A percentile compares a stretch with the other conserved stretches of the same genome.
phyloP scores from a whole-genome alignment of 1,140 invertebrate species.

The Tetraneura akinire region DNA sequence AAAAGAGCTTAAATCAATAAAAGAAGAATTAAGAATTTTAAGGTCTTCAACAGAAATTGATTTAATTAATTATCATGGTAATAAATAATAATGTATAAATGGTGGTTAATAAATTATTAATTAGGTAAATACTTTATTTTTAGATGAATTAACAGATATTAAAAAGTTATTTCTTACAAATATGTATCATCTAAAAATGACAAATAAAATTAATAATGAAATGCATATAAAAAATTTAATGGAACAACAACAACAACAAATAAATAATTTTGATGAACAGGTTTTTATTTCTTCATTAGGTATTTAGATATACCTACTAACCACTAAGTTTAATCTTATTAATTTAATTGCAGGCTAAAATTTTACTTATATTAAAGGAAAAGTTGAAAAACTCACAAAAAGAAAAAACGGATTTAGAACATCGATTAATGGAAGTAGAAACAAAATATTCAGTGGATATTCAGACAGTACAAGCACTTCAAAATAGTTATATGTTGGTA shows the following conservation, averaged over 20 bases:
- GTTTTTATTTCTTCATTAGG: neutral
- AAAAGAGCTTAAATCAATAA: slow-evolving; percentile 9
- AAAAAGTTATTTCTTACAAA: neutral
- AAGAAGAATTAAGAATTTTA: neutral
- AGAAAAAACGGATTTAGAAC: slow-evolving; percentile 30
- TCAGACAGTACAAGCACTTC: neutral
- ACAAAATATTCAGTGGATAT: neutral
- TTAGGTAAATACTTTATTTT: neutral
- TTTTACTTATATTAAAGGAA: neutral
- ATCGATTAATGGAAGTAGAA: neutral
- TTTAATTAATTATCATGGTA: neutral
- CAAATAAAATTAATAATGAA: slow-evolving; percentile 1
- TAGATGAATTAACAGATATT: neutral
- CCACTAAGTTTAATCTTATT: neutral
- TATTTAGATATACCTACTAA: neutral
- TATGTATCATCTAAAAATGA: neutral
- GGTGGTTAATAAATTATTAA: slow-evolving; percentile 5
- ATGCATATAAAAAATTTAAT: neutral
- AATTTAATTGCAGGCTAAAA: neutral
- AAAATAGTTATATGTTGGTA: neutral
- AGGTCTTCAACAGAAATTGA: neutral
- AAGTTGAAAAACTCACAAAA: neutral
- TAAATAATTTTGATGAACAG: neutral
- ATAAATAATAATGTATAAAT: too few relatives aligned
- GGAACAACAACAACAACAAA: neutral